Evolutionary conservation across 2,113 vertebrate genomes (phyloP), one percentile per base, ranked within the genome.

Genomic region (Megalops atlanticus): DNA sequence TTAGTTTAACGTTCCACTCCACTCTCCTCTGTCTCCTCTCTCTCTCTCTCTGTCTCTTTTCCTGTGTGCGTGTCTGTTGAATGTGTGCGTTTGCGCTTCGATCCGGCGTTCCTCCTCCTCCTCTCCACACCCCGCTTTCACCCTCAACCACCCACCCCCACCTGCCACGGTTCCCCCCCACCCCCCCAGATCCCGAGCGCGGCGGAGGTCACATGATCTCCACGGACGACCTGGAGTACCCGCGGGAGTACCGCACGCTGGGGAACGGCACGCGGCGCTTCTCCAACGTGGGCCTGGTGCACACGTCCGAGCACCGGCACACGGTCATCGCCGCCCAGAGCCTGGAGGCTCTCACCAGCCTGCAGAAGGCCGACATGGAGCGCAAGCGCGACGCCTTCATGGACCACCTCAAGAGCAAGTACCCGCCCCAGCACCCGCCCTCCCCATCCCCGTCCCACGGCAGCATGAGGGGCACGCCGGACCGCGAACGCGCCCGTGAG

Each of bases 161-260:
- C 16, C 21, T n/a, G n/a, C n/a, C n/a, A n/a, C n/a, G n/a, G n/a
- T n/a, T n/a, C 41, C 58, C 14, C 3, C 24, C n/a, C 10, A 12
- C 45, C 69, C n/a, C 40, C 43, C 6, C 93, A 98, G 97, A 97
- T 94, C 94, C 95, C 45, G 97, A 97, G 91, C 95, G 96, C 94
- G 58, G 58, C 82, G 96, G 95, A 92, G 92, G 92, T 90, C 95
- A 96, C 92, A 97, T 99, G 98, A 96, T 98, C 94, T 98, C 97
- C 45, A 95, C 97, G 4, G 96, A 98, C 5, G 97, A 99, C 96
- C 97, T 94, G 33, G 97, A 99, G 87, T 98, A 97, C 92, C 97
- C 96, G 4, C 91, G 97, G 84, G 97, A 98, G 81, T 98, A 97
- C 94, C 95, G 97, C 87, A 97, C 98, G 84, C 90, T 98, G 94